Evolutionary conservation across 2,797 vertebrate species (phyloP), one percentile per base, ranked within the genome.

Genomic region (Macropus fuliginosus): DNA sequence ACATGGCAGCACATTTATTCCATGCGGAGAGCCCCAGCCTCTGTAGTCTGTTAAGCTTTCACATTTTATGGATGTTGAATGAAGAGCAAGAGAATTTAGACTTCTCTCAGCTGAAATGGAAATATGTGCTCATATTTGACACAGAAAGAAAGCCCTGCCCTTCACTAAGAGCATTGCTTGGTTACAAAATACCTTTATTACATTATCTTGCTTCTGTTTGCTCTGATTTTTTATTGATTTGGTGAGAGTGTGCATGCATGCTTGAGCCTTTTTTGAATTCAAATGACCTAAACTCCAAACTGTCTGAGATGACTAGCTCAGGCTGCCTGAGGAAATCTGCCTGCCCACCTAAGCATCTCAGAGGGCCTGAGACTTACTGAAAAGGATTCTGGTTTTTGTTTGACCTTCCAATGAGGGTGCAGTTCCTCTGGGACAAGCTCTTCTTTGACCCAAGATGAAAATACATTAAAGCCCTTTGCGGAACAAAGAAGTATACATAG

Each of bases 401-500:
- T 94, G 96, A 91, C 90, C 95, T 98, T 97, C 94, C 92, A 97
- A 92, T 87, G 29, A 57, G 93, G 56, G 91, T 55, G 89, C 54
- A 62, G 94, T 96, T 96, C 97, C 92, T 97, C 94, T 92, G 95
- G 95, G 97, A 94, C 93, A 98, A 96, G 95, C 91, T 96, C 81
- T 97, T 93, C 97, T 95, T 97, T 89, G 12, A 98, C 91, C 87
- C 90, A 97, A 95, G 92, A 94, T 91, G 96, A 98, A 98, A 97
- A 91, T 97, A 98, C 95, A 94, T 96, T 96, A 97, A 95, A 24
- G 94, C 90, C 97, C 97, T 93, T 98, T 98, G 92, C 3, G 93
- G 97, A 97, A 98, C 97, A 98, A 97, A 98, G 97, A 97, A 97
- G 98, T 97, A 97, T 97, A 98, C 96, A 98, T 97, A 98, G 97